phyloP scores from a whole-genome alignment of 1,140 invertebrate genomes.

The Trichogramma pretiosum region DNA sequence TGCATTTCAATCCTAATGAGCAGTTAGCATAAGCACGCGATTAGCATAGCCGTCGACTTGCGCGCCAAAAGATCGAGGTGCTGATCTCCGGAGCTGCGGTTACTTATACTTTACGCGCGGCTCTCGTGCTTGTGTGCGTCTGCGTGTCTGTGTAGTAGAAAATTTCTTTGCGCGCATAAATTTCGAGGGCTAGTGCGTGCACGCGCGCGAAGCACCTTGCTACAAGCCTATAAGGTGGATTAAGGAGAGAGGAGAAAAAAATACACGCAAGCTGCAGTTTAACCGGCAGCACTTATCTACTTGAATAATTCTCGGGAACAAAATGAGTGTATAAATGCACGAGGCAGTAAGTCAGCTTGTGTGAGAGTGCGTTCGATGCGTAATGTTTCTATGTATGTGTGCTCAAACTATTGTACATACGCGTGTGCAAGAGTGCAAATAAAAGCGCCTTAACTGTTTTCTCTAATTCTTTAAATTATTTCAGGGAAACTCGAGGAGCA shows the following conservation, averaged over 20 bases:
- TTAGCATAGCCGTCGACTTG: constrained; percentile 50
- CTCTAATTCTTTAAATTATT: no score
- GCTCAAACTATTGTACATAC: no score
- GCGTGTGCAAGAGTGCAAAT: no score
- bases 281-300: constrained; percentile 8
- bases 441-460: no score
- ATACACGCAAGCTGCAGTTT: not conserved
- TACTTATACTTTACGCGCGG: constrained; percentile 10
- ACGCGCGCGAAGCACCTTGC: no score
- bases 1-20: constrained; percentile 43
- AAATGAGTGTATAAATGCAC: no score
- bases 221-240: no score
- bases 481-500: no score
- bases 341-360: no score
- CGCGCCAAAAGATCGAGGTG: constrained; percentile 46
- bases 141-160: constrained; percentile 9
- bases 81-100: constrained; percentile 34
- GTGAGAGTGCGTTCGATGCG: no score
- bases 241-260: not conserved
- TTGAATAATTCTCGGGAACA: constrained; percentile 10
- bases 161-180: constrained; percentile 14
- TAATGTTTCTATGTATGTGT: no score
- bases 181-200: not conserved
- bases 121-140: not conserved
- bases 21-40: constrained; percentile 46